Evolutionary conservation across 2,113 vertebrate genomes (phyloP).

Genomic region (Porphyrio hochstetteri): DNA sequence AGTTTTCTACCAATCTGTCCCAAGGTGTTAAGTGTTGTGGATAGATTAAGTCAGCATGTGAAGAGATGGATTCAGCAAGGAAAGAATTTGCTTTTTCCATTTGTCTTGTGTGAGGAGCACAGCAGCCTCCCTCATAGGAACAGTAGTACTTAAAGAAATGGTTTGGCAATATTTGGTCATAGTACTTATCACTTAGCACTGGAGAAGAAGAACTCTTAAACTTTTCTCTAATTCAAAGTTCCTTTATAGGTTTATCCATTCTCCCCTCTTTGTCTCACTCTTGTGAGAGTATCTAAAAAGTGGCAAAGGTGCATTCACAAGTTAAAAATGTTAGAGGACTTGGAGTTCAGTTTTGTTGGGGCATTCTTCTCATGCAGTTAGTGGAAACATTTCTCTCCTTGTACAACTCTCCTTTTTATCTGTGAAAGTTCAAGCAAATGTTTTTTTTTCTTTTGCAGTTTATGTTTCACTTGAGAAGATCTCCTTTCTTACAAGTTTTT

Average conservation of each 20-base stretch:
- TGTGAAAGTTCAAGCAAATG: not conserved
- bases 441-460: constrained; percentile 83
- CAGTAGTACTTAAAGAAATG: not conserved
- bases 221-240: not conserved
- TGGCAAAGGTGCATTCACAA: not conserved
- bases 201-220: not conserved
- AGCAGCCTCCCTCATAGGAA: not conserved
- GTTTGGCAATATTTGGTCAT: not conserved
- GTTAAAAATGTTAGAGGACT: not conserved
- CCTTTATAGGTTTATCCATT: not conserved
- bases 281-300: not conserved
- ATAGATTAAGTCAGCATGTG: not conserved
- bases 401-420: not conserved
- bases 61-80: not conserved
- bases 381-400: not conserved
- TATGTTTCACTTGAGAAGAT: constrained; percentile 98
- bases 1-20: not conserved
- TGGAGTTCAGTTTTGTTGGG: not conserved
- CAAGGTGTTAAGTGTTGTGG: not conserved
- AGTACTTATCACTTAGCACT: not conserved
- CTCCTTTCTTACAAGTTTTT: constrained; percentile 97
- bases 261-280: not conserved
- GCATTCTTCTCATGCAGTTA: not conserved
- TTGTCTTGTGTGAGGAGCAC: not conserved
- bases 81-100: not conserved